Evolutionary conservation across 2,797 vertebrate species (phyloP).

Genomic region (Fundulus diaphanus): DNA sequence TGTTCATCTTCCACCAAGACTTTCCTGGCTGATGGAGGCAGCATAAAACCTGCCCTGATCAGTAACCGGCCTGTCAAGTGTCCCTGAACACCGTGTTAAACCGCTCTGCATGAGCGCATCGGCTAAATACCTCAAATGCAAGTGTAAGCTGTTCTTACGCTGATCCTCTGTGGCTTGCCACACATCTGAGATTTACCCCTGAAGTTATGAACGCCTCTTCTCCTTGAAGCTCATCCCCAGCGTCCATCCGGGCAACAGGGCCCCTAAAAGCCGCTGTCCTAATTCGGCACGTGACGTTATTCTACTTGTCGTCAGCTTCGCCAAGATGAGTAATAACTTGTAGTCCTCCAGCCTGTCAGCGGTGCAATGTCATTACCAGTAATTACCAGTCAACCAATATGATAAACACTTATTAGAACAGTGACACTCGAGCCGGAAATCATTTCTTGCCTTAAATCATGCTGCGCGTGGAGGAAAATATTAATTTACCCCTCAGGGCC

Average conservation of each 20-base stretch:
- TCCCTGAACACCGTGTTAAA: constrained; percentile 38
- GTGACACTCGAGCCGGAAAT: constrained; percentile 56
- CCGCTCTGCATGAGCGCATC: constrained; percentile 25
- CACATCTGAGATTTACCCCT: constrained; percentile 28
- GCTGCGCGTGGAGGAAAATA: constrained; percentile 46
- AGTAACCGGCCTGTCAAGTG: constrained; percentile 12
- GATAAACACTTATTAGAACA: constrained; percentile 67
- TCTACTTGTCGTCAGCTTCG: constrained; percentile 59
- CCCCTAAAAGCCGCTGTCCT: constrained; percentile 45
- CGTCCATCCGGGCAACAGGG: constrained; percentile 47
- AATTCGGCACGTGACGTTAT: constrained; percentile 52
- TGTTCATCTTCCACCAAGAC: constrained; percentile 8
- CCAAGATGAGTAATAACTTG: constrained; percentile 62
- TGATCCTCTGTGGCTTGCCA: constrained; percentile 31
- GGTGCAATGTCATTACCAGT: constrained; percentile 64
- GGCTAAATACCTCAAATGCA: constrained; percentile 38
- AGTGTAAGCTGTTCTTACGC: constrained; percentile 40
- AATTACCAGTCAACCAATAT: constrained; percentile 70
- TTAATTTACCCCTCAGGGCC: constrained; percentile 49
- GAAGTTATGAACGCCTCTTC: constrained; percentile 25
- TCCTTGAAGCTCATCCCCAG: constrained; percentile 45
- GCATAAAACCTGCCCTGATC: constrained; percentile 14
- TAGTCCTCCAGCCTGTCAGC: constrained; percentile 62
- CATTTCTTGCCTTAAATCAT: constrained; percentile 62
- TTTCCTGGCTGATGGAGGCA: constrained; percentile 4